Conservation (phyloP, 2,113 vertebrate species). For the Cathartes aura region DNA sequence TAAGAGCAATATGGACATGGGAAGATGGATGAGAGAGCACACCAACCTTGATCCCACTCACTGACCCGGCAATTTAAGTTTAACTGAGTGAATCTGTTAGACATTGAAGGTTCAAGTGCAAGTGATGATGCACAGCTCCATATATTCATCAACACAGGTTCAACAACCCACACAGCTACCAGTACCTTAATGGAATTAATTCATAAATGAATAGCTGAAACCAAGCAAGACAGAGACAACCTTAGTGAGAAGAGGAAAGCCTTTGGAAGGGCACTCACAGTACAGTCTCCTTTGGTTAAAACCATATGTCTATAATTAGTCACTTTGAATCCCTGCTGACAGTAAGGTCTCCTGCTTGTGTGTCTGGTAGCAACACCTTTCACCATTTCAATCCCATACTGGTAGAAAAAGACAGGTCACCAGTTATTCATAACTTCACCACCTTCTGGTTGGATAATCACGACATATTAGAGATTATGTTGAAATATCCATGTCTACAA, state of each 20-base stretch:
- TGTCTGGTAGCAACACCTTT: neutral
- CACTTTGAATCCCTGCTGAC: neutral
- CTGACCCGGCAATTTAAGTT: neutral
- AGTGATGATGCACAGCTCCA: neutral
- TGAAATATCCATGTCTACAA: neutral
- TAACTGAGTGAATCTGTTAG: neutral
- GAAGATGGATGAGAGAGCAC: neutral
- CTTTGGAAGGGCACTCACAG: neutral
- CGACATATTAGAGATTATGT: neutral
- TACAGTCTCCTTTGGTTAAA: neutral
- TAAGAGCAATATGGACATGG: neutral
- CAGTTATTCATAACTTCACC: accelerated
- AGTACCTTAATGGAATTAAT: neutral
- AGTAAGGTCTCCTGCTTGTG: neutral
- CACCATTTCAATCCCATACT: neutral
- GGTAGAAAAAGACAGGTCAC: neutral
- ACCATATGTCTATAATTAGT: neutral
- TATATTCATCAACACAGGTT: neutral
- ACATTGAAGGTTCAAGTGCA: neutral
- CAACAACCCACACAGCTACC: neutral
- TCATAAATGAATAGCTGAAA: neutral
- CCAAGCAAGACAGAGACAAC: neutral
- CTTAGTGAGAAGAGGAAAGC: neutral
- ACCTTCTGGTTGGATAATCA: neutral
- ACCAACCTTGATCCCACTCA: neutral